Conservation (phyloP, 2,113 vertebrate species). For the Actenoides hombroni region DNA sequence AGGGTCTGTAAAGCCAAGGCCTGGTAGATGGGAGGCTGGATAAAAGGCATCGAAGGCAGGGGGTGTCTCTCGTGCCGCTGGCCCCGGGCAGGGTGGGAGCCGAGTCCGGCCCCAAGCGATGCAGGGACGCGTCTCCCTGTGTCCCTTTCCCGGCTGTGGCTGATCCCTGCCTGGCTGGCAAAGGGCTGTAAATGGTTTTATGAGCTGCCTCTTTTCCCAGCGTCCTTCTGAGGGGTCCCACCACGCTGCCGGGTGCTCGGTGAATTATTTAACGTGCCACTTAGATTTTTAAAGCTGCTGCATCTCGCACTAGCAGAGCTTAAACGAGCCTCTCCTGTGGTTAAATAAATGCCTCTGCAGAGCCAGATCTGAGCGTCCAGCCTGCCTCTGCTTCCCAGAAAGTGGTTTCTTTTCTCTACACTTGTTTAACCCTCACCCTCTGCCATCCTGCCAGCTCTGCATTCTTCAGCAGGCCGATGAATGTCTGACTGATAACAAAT, state of each 20-base stretch:
- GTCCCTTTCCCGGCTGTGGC: background rate
- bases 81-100: background rate
- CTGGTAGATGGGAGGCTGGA: too few species aligned
- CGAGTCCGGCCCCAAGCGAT: rapidly evolving
- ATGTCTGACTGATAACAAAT: background rate
- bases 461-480: rapidly evolving
- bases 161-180: background rate
- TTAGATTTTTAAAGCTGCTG: background rate
- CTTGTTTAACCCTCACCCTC: background rate
- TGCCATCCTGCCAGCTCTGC: background rate
- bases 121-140: rapidly evolving
- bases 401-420: background rate
- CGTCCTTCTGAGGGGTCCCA: background rate
- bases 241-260: rapidly evolving
- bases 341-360: background rate
- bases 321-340: background rate
- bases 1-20: background rate
- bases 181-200: background rate
- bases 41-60: background rate
- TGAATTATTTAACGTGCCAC: background rate
- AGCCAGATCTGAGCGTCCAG: background rate
- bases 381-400: background rate
- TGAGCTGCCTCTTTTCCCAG: rapidly evolving
- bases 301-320: background rate
- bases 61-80: rapidly evolving